Evolutionary conservation across 1,140 invertebrate genomes (phyloP), one percentile per base, ranked within the genome.

Genomic region (Bacillus rossius): DNA sequence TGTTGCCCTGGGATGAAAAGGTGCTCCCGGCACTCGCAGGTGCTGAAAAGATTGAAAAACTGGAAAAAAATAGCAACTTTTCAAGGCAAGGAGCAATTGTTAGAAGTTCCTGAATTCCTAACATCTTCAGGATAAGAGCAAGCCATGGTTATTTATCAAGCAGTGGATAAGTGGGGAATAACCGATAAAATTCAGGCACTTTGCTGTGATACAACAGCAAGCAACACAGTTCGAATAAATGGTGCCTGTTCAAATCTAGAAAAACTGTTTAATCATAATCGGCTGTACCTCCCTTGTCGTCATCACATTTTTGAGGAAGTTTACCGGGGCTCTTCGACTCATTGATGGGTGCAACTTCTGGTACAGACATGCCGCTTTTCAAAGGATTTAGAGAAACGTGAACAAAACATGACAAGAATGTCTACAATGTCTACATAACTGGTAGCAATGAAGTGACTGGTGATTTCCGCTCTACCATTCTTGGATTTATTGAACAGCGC

Each of bases 191-290:
- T 69, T 8, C 61, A 64, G 55, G 58, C 49, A 19, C 19, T 68
- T 43, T 68, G 61, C 43, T 69, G 65, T 45, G 67, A 69, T 55
- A 69, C 65, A 14, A 65, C 65, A 57, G 54, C 65, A 37, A 43
- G 42, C 7, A 69, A 68, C 51, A 67, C 64, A 42, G 65, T 64
- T 60, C 55, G 34, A 52, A 22, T 38, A 23, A 61, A 61, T 58
- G 52, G 58, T 34, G 20, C 61, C 8, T 59, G 57, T 54, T 25
- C 17, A 26, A 50, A 50, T 50, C 48, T 50, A 3, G 48, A 50
- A 50, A 50, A 50, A 25, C 1, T 50, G 48, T 50, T 50, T 26
- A 19, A 50, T 3, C 48, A 29, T 50, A 52, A 57, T 2, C 10
- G 63, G 29, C 48, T 61, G 20, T 56, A 58, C 10, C 49, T 64